Conservation (phyloP, 2,113 vertebrate species). For the Prunella himalayana region DNA sequence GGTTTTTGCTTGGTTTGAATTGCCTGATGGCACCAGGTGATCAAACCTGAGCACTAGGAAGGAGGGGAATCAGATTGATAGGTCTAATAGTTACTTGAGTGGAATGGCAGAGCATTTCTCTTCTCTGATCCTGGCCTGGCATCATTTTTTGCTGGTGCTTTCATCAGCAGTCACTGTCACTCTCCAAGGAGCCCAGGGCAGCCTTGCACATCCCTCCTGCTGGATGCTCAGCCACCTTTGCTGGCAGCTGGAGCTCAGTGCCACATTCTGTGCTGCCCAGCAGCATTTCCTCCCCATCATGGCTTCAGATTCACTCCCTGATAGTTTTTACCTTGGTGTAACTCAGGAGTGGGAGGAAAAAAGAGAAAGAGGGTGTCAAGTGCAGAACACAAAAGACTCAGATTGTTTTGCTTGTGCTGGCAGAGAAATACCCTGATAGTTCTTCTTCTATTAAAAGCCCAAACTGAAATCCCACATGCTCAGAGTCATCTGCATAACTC, state of each 20-base stretch:
- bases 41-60: not conserved
- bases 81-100: not conserved
- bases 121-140: not conserved
- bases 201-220: accelerated
- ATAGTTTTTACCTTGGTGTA: not conserved
- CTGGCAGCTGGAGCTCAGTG: not conserved
- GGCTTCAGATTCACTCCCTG: not conserved
- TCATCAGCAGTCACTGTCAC: not conserved
- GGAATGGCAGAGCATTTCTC: not conserved
- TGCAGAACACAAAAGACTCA: not conserved
- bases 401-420: not conserved
- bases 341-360: not conserved
- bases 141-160: accelerated
- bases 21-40: not conserved
- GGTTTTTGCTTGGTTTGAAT: not conserved
- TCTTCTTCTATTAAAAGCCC: not conserved
- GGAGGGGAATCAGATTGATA: not conserved
- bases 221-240: not conserved
- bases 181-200: not conserved
- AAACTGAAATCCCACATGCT: not conserved
- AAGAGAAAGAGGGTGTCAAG: not conserved
- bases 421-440: not conserved
- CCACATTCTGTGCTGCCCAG: accelerated
- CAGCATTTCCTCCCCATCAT: not conserved
- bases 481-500: not conserved